These are phyloP conservation scores for Anomalospiza imberbis DNA, from an alignment of 2,797 vertebrate genomes.

Conservation along the genomic window DNA sequence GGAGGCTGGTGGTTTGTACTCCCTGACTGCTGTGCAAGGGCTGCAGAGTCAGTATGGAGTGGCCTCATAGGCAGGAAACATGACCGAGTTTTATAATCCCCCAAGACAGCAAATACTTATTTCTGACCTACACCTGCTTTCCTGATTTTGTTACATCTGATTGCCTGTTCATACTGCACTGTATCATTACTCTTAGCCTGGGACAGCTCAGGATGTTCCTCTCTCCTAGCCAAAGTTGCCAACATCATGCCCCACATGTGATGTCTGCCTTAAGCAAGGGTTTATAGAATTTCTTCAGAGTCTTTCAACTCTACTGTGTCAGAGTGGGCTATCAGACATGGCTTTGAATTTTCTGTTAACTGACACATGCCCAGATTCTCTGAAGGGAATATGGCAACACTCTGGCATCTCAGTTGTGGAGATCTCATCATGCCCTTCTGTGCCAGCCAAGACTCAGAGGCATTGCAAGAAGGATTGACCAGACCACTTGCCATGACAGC, in stretches of 20 bases:
- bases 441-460: neutral
- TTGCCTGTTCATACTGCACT: neutral
- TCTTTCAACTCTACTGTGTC: neutral
- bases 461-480: neutral
- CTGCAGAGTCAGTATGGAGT: neutral
- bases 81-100: neutral
- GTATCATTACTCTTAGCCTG: rapidly evolving
- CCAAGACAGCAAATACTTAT: neutral
- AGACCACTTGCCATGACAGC: conserved; percentile 1
- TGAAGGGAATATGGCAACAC: neutral
- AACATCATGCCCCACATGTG: neutral
- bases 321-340: neutral
- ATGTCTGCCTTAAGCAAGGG: neutral
- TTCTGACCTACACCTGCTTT: neutral
- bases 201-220: neutral
- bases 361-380: neutral
- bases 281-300: neutral
- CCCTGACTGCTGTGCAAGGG: neutral
- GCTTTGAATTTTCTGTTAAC: conserved; percentile 8
- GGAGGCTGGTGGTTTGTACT: neutral
- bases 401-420: neutral
- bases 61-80: neutral
- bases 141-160: neutral
- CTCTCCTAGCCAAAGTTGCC: neutral
- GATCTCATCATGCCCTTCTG: neutral